Evolutionary conservation across 1,140 invertebrate genomes (phyloP), one percentile per base, ranked within the genome.

Genomic region (Lucilia sericata): DNA sequence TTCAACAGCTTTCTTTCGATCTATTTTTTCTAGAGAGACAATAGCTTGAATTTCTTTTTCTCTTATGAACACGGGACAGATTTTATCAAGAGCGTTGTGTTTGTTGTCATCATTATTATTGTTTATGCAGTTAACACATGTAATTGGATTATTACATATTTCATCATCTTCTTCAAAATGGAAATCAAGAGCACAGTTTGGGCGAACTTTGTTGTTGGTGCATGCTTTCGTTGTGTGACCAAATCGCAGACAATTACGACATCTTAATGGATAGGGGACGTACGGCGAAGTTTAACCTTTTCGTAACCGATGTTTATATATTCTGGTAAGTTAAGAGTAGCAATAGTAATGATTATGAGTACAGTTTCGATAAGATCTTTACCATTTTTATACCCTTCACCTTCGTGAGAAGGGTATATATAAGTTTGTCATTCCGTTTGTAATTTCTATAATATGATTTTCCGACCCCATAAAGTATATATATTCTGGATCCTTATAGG

Each of bases 91-190:
- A n/a, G n/a, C n/a, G n/a, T n/a, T n/a, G n/a, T n/a, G n/a, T n/a
- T n/a, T n/a, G n/a, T n/a, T n/a, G n/a, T n/a, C n/a, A 49, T 25
- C 88, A 86, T 82, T 91, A 92, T 30, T 86, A 87, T 17, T 86
- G 85, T 49, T 86, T 80, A 9, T 76, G 74, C 76, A 74, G 60
- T 70, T 86, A 85, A 85, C 83, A 85, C 86, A 65, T 85, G 91
- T n/a, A 10, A 17, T 17, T 49, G 47, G 47, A 49, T 49, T 49
- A 7, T 49, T 12, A 49, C 47, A 49, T 7, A 49, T 49, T 7
- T 49, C 47, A 49, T 49, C 47, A 7, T 49, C 47, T 49, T 49
- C 47, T 49, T 49, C 55, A n/a, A 60, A n/a, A n/a, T 60, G 55
- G 17, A 10, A 60, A 10, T 60, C 55, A 14, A 10, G 17, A 4